Evolutionary conservation across 2,113 vertebrate species (phyloP), one percentile per base, ranked within the genome.

Genomic region (Emydocephalus ijimae): DNA sequence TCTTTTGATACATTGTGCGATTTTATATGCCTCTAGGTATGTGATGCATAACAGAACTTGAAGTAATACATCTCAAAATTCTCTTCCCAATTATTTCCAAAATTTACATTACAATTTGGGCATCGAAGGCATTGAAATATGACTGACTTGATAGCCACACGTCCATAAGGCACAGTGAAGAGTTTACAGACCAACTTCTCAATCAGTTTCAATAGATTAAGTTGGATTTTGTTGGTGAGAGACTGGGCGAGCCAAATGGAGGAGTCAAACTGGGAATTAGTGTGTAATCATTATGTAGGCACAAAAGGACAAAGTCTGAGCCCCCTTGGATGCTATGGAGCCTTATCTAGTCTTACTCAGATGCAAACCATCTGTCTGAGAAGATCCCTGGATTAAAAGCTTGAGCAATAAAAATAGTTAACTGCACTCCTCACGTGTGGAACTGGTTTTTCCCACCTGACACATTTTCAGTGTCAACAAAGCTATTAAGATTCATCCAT

Each of bases 401-500:
- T 64, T 29, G 10, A 29, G 61, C 26, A 14, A 64, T 29, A 26
- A 61, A 61, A 61, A 61, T 12, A 64, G 26, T 64, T 64, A 64
- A 29, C 61, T 12, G 61, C 26, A 14, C 26, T 61, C 59, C 24
- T 61, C 59, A 29, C 3, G 3, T 12, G 59, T 29, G 59, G 59
- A 61, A 12, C 59, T 29, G 11, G 26, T 64, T 64, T 10, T 64
- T 64, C 61, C 3, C 61, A 1, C 26, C 26, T 29, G 61, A 29
- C 10, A 4, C 23, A 5, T 64, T 54, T 85, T 93, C 69, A 86
- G 24, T 54, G 93, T 89, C 90, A 86, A 88, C 93, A 90, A 95
- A 94, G 94, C 94, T 86, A 91, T 89, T 86, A 90, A 93, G 93
- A 95, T 94, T 93, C 95, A 92, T 92, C 94, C 94, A 1, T 91